A percentile compares a stretch with the other conserved stretches of the same genome.
Evolutionary conservation across 2,888 invertebrate genomes (phyloP).

Genomic region (Micropterix aruncella): DNA sequence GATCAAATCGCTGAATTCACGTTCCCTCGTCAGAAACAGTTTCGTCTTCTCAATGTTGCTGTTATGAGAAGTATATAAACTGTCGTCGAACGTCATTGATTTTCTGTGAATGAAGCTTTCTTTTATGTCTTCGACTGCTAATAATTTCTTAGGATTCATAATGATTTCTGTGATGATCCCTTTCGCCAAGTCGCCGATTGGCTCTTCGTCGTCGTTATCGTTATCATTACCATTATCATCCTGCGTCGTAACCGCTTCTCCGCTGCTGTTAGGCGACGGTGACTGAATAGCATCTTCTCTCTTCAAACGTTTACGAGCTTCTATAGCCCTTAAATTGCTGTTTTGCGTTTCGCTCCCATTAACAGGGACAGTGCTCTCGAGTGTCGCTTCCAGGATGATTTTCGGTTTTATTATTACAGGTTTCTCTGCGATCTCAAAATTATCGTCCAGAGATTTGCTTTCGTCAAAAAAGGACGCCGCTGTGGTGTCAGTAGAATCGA

Average conservation of each 20-base stretch:
- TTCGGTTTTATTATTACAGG: background rate
- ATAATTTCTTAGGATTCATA: background rate
- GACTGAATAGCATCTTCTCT: slow-evolving; percentile 38
- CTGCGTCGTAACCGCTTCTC: background rate
- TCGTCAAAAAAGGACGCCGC: slow-evolving; percentile 23
- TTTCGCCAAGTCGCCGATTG: background rate
- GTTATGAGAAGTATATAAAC: background rate
- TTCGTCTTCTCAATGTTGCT: background rate
- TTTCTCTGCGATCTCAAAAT: background rate
- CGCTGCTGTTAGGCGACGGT: slow-evolving; percentile 28
- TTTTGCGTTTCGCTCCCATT: slow-evolving; percentile 18
- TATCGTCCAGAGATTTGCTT: slow-evolving; percentile 15
- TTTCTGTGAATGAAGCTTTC: background rate
- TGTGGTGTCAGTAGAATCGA: slow-evolving; percentile 24
- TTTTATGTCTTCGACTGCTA: background rate
- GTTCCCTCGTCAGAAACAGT: background rate
- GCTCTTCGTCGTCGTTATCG: background rate
- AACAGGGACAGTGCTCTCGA: background rate
- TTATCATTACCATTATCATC: background rate
- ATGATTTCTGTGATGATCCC: background rate
- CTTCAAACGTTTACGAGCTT: slow-evolving; percentile 31
- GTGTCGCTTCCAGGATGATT: no score
- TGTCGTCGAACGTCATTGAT: background rate
- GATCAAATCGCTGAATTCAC: background rate
- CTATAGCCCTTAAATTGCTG: slow-evolving; percentile 25